phyloP scores from a whole-genome alignment of 2,888 invertebrate species.

The Pediacus dermestoides region DNA sequence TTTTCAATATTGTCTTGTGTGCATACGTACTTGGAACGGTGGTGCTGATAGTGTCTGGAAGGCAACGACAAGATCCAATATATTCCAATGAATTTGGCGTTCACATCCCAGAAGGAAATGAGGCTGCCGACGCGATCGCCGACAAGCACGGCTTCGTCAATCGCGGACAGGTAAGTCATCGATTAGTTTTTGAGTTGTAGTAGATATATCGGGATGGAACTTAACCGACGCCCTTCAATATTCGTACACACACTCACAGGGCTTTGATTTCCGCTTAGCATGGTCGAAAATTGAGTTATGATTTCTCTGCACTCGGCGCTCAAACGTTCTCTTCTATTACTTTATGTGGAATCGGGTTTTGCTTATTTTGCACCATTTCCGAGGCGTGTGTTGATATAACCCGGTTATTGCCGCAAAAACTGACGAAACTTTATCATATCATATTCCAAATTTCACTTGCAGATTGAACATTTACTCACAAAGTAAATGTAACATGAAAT shows the following conservation, averaged over 20 bases:
- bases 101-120: slow-evolving; percentile 70
- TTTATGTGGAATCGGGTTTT: slow-evolving; percentile 9
- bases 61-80: slow-evolving; percentile 45
- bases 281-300: slow-evolving; percentile 13
- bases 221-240: slow-evolving; percentile 7
- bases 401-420: no score
- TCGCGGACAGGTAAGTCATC: slow-evolving; percentile 76
- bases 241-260: slow-evolving; percentile 7
- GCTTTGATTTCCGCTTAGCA: slow-evolving; percentile 14
- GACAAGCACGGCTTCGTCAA: slow-evolving; percentile 81
- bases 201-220: slow-evolving; percentile 7
- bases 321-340: slow-evolving; percentile 14
- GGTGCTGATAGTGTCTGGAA: slow-evolving; percentile 21
- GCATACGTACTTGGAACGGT: slow-evolving; percentile 22
- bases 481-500: no score
- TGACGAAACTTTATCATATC: no score
- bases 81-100: slow-evolving; percentile 85
- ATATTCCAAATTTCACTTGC: no score
- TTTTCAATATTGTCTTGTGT: slow-evolving; percentile 30
- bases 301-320: slow-evolving; percentile 10
- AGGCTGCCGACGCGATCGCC: slow-evolving; percentile 75
- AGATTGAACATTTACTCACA: no score
- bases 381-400: slow-evolving; percentile 6
- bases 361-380: slow-evolving; percentile 5
- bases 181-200: not conserved